These are phyloP conservation scores for Miniopterus natalensis DNA, from an alignment of 2,113 vertebrate species.

Conservation along the genomic window DNA sequence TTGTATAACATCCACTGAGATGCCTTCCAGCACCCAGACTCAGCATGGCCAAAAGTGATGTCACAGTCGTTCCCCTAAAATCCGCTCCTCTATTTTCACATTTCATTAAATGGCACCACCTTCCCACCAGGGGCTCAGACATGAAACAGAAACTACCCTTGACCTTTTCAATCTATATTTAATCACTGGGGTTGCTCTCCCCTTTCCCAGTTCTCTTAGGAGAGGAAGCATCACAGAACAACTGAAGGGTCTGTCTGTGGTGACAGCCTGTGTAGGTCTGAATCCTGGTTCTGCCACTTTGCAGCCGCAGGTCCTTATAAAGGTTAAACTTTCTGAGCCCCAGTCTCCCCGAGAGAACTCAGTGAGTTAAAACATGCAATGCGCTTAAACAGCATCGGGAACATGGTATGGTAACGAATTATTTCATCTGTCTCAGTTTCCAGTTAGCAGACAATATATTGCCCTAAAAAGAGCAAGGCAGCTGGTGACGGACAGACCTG, in stretches of 20 bases:
- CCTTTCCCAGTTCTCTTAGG: background rate
- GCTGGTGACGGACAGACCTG: background rate
- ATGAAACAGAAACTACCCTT: background rate
- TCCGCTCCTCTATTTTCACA: fast-evolving
- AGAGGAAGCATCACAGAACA: background rate
- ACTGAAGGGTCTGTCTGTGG: background rate
- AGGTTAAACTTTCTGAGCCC: background rate
- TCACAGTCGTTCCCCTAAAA: background rate
- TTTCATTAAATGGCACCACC: background rate
- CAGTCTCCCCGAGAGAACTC: background rate
- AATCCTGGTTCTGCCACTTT: background rate
- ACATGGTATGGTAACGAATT: background rate
- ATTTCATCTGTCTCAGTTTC: background rate
- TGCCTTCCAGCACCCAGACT: background rate
- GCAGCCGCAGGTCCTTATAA: background rate
- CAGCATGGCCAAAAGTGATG: background rate
- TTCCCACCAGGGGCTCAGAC: background rate
- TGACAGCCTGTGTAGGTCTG: background rate
- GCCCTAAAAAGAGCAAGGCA: background rate
- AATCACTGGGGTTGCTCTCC: background rate
- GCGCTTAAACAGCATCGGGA: background rate
- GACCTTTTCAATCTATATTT: background rate
- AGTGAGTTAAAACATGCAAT: background rate
- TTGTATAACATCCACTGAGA: background rate
- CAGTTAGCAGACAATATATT: background rate